Percentiles rank a stretch among this genome's conserved stretches.
Evolutionary conservation across 2,888 invertebrate genomes (phyloP).

Genomic region (Amphipyra tragopoginis): DNA sequence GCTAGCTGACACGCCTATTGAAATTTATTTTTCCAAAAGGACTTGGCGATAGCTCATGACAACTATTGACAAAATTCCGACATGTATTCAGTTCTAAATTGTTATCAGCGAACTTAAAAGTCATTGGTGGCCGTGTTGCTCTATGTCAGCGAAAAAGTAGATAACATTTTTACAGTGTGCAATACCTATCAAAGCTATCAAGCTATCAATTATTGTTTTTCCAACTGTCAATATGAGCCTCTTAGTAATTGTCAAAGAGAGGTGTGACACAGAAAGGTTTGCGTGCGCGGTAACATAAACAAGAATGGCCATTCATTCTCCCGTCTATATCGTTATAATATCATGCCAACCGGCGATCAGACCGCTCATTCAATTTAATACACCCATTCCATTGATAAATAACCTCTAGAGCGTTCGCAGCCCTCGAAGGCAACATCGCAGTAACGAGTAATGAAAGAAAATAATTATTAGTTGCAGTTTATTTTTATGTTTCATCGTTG

Average conservation of each 20-base stretch:
- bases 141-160: not conserved
- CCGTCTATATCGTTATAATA: constrained; percentile 38
- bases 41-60: too few relatives aligned
- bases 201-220: constrained; percentile 4
- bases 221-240: constrained; percentile 17
- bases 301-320: constrained; percentile 33
- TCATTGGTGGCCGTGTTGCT: too few relatives aligned
- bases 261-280: constrained; percentile 52
- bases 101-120: too few relatives aligned
- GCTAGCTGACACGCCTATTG: too few relatives aligned
- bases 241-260: constrained; percentile 38
- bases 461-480: constrained; percentile 13
- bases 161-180: not conserved
- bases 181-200: too few relatives aligned
- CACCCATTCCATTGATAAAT: constrained; percentile 50
- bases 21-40: too few relatives aligned
- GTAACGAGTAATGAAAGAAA: constrained; percentile 1
- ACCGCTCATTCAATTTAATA: constrained; percentile 46
- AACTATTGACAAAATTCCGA: too few relatives aligned
- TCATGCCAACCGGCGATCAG: constrained; percentile 54
- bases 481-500: not conserved
- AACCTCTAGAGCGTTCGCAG: constrained; percentile 7
- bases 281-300: constrained; percentile 53
- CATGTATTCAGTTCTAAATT: too few relatives aligned
- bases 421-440: constrained; percentile 6